Evolutionary conservation across 1,140 invertebrate genomes (phyloP).

Genomic region (Nephila pilipes): DNA sequence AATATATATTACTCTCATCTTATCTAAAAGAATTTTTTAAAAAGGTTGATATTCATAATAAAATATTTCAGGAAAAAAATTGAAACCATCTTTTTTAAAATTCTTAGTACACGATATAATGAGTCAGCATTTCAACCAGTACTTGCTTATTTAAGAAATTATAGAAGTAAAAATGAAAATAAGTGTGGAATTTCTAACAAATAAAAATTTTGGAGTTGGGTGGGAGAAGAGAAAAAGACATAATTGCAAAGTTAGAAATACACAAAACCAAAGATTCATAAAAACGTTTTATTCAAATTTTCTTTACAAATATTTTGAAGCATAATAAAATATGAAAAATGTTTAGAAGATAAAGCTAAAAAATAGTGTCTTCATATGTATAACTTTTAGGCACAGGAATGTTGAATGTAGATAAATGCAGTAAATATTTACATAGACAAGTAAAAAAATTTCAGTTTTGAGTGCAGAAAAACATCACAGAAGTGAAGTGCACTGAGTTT

Average conservation of each 20-base stretch:
- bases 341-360: conserved; percentile 38
- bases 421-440: conserved; percentile 20
- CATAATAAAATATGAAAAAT: conserved; percentile 44
- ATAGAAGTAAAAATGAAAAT: no score
- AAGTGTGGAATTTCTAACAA: no score
- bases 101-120: no score
- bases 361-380: conserved; percentile 40
- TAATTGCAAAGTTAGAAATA: neutral
- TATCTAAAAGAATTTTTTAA: no score
- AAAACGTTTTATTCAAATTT: conserved; percentile 46
- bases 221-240: no score
- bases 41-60: no score
- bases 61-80: no score
- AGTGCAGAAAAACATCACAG: conserved; percentile 14
- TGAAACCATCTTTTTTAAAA: no score
- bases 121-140: no score
- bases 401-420: conserved; percentile 54
- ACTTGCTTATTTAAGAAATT: no score
- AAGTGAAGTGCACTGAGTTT: neutral
- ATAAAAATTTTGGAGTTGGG: no score
- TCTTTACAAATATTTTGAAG: conserved; percentile 49
- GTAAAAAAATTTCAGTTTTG: neutral
- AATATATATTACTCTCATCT: no score
- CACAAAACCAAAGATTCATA: neutral
- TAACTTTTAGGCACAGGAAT: conserved; percentile 42